These are phyloP conservation scores for Cyclophora albipunctata DNA, from an alignment of 2,888 invertebrate genomes.

Conservation along the genomic window DNA sequence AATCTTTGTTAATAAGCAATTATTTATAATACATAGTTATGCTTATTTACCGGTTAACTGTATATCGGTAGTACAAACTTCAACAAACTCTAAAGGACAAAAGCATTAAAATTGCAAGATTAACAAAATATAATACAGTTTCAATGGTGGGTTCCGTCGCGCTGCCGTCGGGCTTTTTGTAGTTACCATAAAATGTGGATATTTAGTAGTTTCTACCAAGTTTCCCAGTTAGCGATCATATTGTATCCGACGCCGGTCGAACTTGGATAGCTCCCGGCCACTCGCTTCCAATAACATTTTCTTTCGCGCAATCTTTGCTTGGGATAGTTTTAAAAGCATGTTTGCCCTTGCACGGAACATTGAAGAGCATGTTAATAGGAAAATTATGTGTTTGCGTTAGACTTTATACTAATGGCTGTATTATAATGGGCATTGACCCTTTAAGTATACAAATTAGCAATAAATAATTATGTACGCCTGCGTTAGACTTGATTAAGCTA, in stretches of 20 bases:
- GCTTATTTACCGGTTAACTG: constrained; percentile 4
- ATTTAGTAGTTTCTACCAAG: constrained; percentile 41
- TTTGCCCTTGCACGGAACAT: constrained; percentile 32
- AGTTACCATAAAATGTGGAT: constrained; percentile 34
- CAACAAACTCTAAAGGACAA: no score
- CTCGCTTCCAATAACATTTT: constrained; percentile 40
- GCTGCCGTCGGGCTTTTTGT: constrained; percentile 19
- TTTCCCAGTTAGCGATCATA: constrained; percentile 41
- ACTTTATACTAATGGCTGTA: no score
- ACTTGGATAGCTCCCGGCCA: constrained; percentile 27
- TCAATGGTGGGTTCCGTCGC: constrained; percentile 15
- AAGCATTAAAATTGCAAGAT: constrained; percentile 2
- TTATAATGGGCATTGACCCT: no score
- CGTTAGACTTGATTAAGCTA: no score
- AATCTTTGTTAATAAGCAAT: constrained; percentile 10
- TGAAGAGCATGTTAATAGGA: no score
- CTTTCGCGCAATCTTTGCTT: constrained; percentile 43
- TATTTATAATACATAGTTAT: not conserved
- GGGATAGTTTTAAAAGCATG: constrained; percentile 50
- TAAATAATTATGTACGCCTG: no score
- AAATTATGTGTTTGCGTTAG: no score
- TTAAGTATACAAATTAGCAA: no score
- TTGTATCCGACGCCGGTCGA: constrained; percentile 30
- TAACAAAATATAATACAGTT: constrained; percentile 9
- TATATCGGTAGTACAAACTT: no score